These are phyloP conservation scores for Scomber scombrus DNA, from an alignment of 2,113 vertebrate species.

Conservation along the genomic window DNA sequence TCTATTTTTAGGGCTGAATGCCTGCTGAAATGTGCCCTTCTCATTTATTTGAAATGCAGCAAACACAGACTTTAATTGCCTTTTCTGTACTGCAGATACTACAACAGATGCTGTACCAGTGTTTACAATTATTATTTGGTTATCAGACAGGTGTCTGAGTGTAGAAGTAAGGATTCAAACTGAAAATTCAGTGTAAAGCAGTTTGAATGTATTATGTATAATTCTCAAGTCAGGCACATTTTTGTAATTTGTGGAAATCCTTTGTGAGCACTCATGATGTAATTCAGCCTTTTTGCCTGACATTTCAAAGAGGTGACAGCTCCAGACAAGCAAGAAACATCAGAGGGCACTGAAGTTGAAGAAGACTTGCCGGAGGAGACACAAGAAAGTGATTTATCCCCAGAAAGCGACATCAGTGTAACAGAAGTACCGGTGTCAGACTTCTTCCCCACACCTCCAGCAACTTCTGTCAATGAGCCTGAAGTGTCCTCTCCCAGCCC, in stretches of 20 bases:
- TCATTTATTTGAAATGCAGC: slow-evolving; percentile 20
- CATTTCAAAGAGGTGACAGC: slow-evolving; percentile 67
- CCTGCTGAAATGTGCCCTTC: slow-evolving; percentile 16
- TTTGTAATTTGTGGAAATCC: slow-evolving; percentile 28
- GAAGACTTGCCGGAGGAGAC: slow-evolving; percentile 33
- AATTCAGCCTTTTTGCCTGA: slow-evolving; percentile 29
- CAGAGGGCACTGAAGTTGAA: slow-evolving; percentile 54
- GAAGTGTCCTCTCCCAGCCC: slow-evolving; percentile 19
- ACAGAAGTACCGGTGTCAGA: slow-evolving; percentile 35
- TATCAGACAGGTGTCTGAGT: too few relatives aligned
- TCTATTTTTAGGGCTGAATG: slow-evolving; percentile 17
- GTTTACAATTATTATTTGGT: too few relatives aligned
- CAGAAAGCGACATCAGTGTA: slow-evolving; percentile 30
- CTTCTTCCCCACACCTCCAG: slow-evolving; percentile 27
- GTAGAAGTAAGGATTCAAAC: not conserved
- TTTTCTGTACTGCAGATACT: too few relatives aligned
- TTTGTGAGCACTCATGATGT: slow-evolving; percentile 18
- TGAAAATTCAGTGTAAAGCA: slow-evolving; percentile 7
- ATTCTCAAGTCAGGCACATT: slow-evolving; percentile 16
- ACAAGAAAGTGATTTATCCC: slow-evolving; percentile 17
- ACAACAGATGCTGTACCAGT: too few relatives aligned
- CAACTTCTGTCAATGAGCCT: not conserved
- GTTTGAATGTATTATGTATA: slow-evolving; percentile 17
- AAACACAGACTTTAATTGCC: not conserved
- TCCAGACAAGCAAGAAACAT: slow-evolving; percentile 62